Base-by-base conservation (phyloP, 2,113 vertebrate genomes). In the Eulemur macaco region DNA sequence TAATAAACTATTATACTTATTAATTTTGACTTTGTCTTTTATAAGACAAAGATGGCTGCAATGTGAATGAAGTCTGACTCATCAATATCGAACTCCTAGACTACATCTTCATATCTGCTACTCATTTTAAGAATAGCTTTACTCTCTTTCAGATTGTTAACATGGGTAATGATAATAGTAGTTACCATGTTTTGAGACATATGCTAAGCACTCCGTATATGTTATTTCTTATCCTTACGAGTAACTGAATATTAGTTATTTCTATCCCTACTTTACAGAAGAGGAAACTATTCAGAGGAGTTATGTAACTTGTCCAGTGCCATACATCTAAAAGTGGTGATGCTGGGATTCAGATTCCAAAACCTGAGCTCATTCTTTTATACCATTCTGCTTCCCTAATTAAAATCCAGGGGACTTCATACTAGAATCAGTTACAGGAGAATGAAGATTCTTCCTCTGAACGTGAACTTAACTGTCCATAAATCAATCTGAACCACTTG, bases 11-110 rank as follows among this genome's bases (percentile, higher is more conserved):
- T 56, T 60, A 60, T 52, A 45, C 34, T 93, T 58, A 81, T 76
- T 86, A 60, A 96, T 84, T 91, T 80, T 84, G 29, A 60, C 66
- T 63, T 81, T 96, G 60, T 80, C 68, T 66, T 60, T 68, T 39
- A 0, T 21, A 47, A 85, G 45, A 76, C 45, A 60, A 80, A 80
- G 63, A 80, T n/a, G 42, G 23, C 29, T 80, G 52, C 20, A 71
- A 71, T 60, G 71, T 84, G 71, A 31, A 9, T 52, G 60, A 85
- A 31, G 56, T 85, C 58, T 89, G 39, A 60, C 27, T 63, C 60
- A 63, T 63, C 5, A 91, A 27, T 52, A 81, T 64, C 54, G 42
- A 60, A 77, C 52, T 93, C 27, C 73, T 2, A 80, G 47, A 45
- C 64, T 34, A 34, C 21, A 3, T 83, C 31, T 54, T 52, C 21